A percentile compares a stretch with the other conserved stretches of the same genome.
Evolutionary conservation across 2,888 invertebrate species (phyloP).

Genomic region (Rutpela maculata): DNA sequence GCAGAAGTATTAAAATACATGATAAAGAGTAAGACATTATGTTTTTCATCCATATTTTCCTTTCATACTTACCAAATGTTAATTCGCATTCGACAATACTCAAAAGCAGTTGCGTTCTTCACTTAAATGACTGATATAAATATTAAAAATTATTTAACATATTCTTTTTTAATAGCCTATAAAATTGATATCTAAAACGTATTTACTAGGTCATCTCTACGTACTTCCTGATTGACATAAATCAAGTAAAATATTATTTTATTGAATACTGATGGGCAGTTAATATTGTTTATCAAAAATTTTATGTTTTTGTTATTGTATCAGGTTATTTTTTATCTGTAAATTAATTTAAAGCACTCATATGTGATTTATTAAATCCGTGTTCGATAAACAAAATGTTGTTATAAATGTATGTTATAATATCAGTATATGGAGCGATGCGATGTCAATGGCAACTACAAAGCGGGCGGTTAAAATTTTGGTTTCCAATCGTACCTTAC

Average conservation of each 20-base stretch:
- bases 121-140: not conserved
- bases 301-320: slow-evolving; percentile 28
- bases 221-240: not conserved
- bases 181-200: not conserved
- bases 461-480: not conserved
- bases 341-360: not conserved
- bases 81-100: not conserved
- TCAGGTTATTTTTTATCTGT: not conserved
- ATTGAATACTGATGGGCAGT: slow-evolving; percentile 4
- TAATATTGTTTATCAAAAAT: slow-evolving; percentile 10
- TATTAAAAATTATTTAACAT: not conserved
- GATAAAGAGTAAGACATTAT: too few relatives aligned
- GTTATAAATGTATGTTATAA: not conserved
- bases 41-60: too few relatives aligned
- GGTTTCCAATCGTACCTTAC: not conserved
- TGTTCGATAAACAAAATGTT: not conserved
- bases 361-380: not conserved
- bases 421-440: not conserved
- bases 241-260: not conserved
- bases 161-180: not conserved
- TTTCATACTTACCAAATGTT: too few relatives aligned
- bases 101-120: not conserved
- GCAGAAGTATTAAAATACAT: too few relatives aligned
- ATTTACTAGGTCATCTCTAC: not conserved
- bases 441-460: not conserved